A percentile compares a stretch with the other conserved stretches of the same genome.
phyloP scores from a whole-genome alignment of 2,888 invertebrate species.

The Lordiphosa fenestrarum region DNA sequence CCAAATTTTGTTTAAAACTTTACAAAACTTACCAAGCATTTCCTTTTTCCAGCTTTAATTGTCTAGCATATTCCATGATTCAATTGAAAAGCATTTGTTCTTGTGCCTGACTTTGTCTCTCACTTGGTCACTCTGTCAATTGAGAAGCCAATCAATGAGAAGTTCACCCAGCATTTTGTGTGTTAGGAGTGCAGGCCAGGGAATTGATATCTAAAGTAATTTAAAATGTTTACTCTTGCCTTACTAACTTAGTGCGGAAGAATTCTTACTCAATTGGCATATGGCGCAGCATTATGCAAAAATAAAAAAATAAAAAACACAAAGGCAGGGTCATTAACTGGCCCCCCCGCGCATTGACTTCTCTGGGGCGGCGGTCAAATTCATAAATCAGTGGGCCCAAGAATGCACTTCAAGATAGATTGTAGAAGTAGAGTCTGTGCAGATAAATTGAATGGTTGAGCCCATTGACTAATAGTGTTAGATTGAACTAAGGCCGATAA shows the following conservation, averaged over 20 bases:
- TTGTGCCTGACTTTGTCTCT: slow-evolving; percentile 20
- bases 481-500: slow-evolving; percentile 59
- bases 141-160: slow-evolving; percentile 21
- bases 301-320: slow-evolving; percentile 11
- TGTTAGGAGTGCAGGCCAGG: slow-evolving; percentile 35
- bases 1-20: too few relatives aligned
- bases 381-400: slow-evolving; percentile 63
- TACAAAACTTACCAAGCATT: too few relatives aligned
- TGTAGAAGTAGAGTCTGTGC: slow-evolving; percentile 32
- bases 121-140: slow-evolving; percentile 43
- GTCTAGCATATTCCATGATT: slow-evolving; percentile 4
- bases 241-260: slow-evolving; percentile 63
- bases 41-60: too few relatives aligned
- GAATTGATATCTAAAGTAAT: slow-evolving; percentile 33
- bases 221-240: slow-evolving; percentile 29
- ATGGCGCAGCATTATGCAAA: slow-evolving; percentile 28
- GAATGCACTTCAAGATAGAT: slow-evolving; percentile 54
- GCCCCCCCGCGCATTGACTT: slow-evolving; percentile 19
- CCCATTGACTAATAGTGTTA: slow-evolving; percentile 72
- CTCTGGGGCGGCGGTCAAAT: slow-evolving; percentile 57
- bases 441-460: slow-evolving; percentile 66
- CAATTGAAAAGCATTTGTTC: slow-evolving; percentile 41
- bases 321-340: slow-evolving; percentile 67
- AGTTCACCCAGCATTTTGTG: slow-evolving; percentile 21
- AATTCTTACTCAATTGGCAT: slow-evolving; percentile 29